phyloP scores from a whole-genome alignment of 2,113 vertebrate genomes.

The Neogale vison region DNA sequence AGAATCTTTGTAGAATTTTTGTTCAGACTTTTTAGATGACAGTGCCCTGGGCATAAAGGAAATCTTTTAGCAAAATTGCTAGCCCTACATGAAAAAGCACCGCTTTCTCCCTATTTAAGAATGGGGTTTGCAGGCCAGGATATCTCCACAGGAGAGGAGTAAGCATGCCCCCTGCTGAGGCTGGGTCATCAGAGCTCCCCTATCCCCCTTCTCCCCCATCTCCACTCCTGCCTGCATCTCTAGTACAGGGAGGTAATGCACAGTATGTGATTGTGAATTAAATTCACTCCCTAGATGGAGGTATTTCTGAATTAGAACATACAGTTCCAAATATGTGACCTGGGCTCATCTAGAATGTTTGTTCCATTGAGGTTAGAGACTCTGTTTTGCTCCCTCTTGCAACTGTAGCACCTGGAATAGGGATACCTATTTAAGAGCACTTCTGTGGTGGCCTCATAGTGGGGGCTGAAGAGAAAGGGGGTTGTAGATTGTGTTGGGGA shows the following conservation, averaged over 20 bases:
- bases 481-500: neutral
- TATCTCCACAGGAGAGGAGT: neutral
- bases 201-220: accelerated
- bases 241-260: no score
- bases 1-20: neutral
- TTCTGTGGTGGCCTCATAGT: neutral
- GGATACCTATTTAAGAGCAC: neutral
- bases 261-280: neutral
- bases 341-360: neutral
- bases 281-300: neutral
- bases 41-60: neutral
- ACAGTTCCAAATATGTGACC: neutral
- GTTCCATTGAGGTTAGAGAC: neutral
- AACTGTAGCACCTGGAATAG: neutral
- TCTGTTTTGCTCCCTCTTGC: neutral
- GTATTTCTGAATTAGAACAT: neutral
- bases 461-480: neutral
- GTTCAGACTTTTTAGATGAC: neutral
- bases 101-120: neutral
- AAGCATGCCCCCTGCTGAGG: accelerated
- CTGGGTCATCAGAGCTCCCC: neutral
- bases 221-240: no score
- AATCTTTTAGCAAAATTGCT: neutral
- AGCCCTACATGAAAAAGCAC: neutral
- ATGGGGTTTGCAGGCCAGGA: neutral